Percentiles rank a stretch among this genome's conserved stretches.
Conservation (phyloP, 2,888 invertebrate genomes). For the Volucella bombylans region DNA sequence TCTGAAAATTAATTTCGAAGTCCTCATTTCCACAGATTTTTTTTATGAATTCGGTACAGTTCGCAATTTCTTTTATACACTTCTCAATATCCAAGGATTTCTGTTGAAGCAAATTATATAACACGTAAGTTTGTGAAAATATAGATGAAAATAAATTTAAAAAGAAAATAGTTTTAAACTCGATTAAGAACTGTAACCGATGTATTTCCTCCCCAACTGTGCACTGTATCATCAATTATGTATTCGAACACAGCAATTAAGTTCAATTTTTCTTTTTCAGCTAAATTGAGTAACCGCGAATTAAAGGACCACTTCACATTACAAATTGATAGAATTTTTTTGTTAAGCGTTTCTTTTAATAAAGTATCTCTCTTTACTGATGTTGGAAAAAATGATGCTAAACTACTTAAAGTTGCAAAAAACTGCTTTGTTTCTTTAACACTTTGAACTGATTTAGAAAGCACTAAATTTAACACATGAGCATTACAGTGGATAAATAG, state of each 20-base stretch:
- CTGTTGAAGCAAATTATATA: conserved; percentile 47
- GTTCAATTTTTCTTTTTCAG: conserved; percentile 50
- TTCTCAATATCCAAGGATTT: conserved; percentile 43
- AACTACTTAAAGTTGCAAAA: conserved; percentile 32
- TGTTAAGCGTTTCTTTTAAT: conserved; percentile 36
- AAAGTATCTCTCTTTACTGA: conserved; percentile 28
- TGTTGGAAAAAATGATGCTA: conserved; percentile 10
- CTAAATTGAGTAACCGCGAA: conserved; percentile 39
- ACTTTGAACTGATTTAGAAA: conserved; percentile 48
- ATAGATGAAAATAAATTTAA: too few species aligned
- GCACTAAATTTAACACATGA: conserved; percentile 36
- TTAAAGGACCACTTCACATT: conserved; percentile 45
- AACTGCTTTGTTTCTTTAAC: conserved; percentile 34
- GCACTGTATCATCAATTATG: conserved; percentile 15
- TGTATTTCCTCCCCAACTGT: conserved; percentile 42
- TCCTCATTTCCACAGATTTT: conserved; percentile 36
- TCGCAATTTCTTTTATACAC: conserved; percentile 42
- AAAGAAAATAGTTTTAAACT: conserved; percentile 47
- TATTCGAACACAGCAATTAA: conserved; percentile 47
- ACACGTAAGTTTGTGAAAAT: conserved; percentile 27
- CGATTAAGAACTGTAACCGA: conserved; percentile 31
- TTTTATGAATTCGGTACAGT: conserved; percentile 36
- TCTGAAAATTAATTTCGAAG: conserved; percentile 38
- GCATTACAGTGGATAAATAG: conserved; percentile 14
- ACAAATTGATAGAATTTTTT: conserved; percentile 48